Percentiles rank a stretch among this genome's conserved stretches.
Evolutionary conservation across 35 echinoderm and acorn worm species (phyloP).

Genomic region (Heliocidaris tuberculata): DNA sequence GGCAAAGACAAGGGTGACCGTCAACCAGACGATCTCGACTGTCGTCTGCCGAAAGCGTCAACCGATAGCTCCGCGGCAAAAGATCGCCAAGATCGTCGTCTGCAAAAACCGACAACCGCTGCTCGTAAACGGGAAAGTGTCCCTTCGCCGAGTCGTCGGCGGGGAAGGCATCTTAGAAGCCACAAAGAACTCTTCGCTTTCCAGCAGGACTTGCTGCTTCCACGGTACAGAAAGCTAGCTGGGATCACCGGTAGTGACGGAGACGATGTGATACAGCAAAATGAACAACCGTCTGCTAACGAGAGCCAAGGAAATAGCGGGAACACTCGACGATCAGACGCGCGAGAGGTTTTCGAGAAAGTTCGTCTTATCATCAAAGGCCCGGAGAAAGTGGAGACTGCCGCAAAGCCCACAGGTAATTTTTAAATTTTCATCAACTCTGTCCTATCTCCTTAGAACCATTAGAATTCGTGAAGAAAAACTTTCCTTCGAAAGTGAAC

Average conservation of each 20-base stretch:
- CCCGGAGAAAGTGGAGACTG: background rate
- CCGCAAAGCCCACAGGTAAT: background rate
- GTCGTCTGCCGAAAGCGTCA: background rate
- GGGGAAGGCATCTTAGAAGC: background rate
- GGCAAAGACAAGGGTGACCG: background rate
- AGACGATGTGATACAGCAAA: background rate
- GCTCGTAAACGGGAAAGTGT: background rate
- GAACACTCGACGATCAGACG: background rate
- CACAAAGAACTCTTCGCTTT: conserved; percentile 30
- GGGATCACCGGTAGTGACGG: background rate
- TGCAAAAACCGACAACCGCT: background rate
- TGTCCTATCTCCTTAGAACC: no score
- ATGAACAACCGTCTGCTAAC: background rate
- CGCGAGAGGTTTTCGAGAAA: conserved; percentile 8
- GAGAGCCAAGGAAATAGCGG: background rate
- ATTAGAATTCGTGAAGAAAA: no score
- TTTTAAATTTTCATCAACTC: background rate
- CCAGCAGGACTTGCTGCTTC: conserved; percentile 24
- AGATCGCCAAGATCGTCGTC: background rate
- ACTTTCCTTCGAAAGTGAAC: no score
- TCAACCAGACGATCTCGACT: background rate
- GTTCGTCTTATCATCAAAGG: conserved; percentile 20
- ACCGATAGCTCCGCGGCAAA: background rate
- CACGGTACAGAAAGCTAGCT: conserved; percentile 16
- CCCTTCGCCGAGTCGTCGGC: background rate